phyloP scores from a whole-genome alignment of 2,888 invertebrate species.

The Perithous albicinctus region DNA sequence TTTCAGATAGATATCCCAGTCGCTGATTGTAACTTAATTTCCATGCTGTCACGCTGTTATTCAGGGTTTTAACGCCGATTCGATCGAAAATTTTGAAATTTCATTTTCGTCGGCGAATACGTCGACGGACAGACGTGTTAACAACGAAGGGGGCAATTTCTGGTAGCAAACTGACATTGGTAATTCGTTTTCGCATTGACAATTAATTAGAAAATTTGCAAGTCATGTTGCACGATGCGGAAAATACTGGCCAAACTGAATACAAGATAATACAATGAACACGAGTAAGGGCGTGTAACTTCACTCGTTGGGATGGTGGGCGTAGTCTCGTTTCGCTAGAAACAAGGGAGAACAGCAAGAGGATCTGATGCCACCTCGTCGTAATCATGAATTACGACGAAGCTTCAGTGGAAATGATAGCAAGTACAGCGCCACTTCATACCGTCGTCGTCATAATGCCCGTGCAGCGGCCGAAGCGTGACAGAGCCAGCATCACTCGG shows the following conservation, averaged over 20 bases:
- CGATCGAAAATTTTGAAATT: constrained; percentile 41
- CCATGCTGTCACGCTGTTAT: not conserved
- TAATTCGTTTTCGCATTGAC: not conserved
- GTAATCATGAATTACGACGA: not conserved
- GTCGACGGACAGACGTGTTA: not conserved
- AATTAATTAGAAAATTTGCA: not conserved
- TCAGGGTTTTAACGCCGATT: constrained; percentile 21
- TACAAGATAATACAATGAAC: not conserved
- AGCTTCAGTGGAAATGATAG: not conserved
- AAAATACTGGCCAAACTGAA: not conserved
- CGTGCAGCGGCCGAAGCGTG: not conserved
- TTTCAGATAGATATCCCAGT: not conserved
- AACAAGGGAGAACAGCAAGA: not conserved
- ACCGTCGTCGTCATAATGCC: not conserved
- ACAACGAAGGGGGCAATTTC: not conserved
- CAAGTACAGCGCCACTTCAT: constrained; percentile 9
- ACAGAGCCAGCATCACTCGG: constrained; percentile 24
- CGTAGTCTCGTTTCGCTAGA: not conserved
- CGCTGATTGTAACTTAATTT: constrained; percentile 30
- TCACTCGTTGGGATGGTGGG: not conserved
- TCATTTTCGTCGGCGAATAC: constrained; percentile 15
- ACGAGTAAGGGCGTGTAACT: not conserved
- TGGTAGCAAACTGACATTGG: constrained; percentile 9
- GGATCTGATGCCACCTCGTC: not conserved
- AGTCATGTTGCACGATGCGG: not conserved